These are phyloP conservation scores for Melangyna quadrimaculata DNA, from an alignment of 2,888 invertebrate genomes.

Conservation along the genomic window DNA sequence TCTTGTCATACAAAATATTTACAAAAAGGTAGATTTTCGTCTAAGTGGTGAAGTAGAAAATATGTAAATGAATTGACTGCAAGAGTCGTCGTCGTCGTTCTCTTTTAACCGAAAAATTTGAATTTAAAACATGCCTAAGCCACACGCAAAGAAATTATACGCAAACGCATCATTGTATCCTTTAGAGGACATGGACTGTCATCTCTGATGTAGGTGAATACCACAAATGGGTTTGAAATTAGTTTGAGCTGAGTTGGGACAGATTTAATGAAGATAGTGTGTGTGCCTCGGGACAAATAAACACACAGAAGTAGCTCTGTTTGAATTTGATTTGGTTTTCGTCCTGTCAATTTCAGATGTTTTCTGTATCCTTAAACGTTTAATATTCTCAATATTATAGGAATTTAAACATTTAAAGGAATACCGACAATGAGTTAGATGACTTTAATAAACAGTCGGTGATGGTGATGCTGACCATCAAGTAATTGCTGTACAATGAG, in stretches of 20 bases:
- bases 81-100: constrained; percentile 29
- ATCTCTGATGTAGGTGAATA: constrained; percentile 6
- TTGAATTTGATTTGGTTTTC: constrained; percentile 41
- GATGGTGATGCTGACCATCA: constrained; percentile 8
- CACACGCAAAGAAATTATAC: constrained; percentile 50
- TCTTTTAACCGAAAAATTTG: constrained; percentile 45
- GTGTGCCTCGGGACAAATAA: neutral
- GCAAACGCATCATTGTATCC: neutral
- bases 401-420: constrained; percentile 19
- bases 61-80: constrained; percentile 66
- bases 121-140: constrained; percentile 63
- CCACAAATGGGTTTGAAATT: constrained; percentile 34
- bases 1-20: neutral
- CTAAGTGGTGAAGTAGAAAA: constrained; percentile 52
- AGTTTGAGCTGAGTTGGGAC: constrained; percentile 3
- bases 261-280: constrained; percentile 5
- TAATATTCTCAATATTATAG: constrained; percentile 13
- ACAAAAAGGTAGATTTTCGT: constrained; percentile 33
- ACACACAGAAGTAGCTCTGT: constrained; percentile 23
- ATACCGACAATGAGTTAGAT: constrained; percentile 15
- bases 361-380: neutral
- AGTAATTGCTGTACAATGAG: constrained; percentile 67
- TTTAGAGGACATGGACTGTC: neutral
- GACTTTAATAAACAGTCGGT: constrained; percentile 32
- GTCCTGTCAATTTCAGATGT: constrained; percentile 32